Percentiles rank a stretch among this genome's conserved stretches.
phyloP scores from a whole-genome alignment of 2,113 vertebrate species.

The Ptyas mucosa region DNA sequence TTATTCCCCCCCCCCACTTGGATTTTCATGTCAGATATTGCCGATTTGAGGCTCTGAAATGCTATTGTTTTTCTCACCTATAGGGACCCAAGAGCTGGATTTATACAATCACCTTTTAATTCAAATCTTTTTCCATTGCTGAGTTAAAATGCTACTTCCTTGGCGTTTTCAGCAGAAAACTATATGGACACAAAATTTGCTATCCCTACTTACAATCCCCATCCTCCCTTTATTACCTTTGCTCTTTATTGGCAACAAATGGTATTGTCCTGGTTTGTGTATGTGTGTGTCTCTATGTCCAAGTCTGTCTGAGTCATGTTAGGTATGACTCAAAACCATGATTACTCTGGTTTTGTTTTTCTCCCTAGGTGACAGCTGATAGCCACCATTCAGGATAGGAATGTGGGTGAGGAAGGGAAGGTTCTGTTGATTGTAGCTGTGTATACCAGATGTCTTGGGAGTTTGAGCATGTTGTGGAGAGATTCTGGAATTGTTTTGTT shows the following conservation, averaged over 20 bases:
- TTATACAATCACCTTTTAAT: background rate
- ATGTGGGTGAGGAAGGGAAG: background rate
- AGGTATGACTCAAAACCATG: background rate
- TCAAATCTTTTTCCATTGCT: background rate
- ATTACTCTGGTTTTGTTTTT: background rate
- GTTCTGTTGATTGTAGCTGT: background rate
- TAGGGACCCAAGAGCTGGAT: background rate
- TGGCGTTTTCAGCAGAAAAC: background rate
- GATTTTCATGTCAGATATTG: background rate
- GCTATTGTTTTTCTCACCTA: background rate
- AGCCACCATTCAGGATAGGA: background rate
- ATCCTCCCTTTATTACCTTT: background rate
- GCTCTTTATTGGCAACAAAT: background rate
- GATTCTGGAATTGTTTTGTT: background rate
- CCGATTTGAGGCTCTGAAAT: background rate
- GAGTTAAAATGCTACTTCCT: background rate
- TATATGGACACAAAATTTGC: background rate
- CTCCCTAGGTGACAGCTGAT: background rate
- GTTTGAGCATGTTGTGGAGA: background rate
- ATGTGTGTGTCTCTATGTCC: background rate
- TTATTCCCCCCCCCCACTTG: background rate
- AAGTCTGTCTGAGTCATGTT: background rate
- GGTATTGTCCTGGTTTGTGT: background rate
- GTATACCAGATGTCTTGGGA: background rate
- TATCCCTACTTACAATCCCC: background rate